Conservation (phyloP, 1,140 invertebrate species). For the Calliphora vicina region DNA sequence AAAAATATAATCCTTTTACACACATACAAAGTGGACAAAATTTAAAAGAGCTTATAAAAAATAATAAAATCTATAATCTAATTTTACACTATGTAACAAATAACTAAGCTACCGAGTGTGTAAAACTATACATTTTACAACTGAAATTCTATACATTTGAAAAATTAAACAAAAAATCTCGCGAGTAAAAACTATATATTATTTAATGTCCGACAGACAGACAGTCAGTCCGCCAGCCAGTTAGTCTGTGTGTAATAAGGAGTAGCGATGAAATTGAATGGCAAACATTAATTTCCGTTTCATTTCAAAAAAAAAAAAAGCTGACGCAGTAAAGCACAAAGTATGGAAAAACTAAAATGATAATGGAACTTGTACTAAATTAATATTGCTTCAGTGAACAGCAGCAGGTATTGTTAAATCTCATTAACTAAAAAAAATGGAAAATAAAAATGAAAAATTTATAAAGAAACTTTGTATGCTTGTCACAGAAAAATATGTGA, state of each 20-base stretch:
- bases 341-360: not conserved
- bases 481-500: too few species aligned
- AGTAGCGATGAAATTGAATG: constrained; percentile 51
- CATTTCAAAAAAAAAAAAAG: constrained; percentile 42
- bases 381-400: not conserved
- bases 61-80: too few species aligned
- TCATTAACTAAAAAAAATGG: not conserved
- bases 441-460: not conserved
- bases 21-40: too few species aligned
- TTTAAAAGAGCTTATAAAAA: too few species aligned
- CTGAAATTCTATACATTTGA: not conserved
- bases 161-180: not conserved
- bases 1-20: too few species aligned
- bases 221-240: not conserved
- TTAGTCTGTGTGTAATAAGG: not conserved
- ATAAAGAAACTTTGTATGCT: not conserved
- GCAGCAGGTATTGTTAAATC: not conserved
- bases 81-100: too few species aligned
- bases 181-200: not conserved
- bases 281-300: constrained; percentile 58
- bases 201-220: not conserved
- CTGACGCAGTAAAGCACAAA: not conserved
- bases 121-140: not conserved
- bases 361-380: not conserved
- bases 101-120: too few species aligned